These are phyloP conservation scores for Cydia amplana DNA, from an alignment of 1,140 invertebrate species.

Conservation along the genomic window DNA sequence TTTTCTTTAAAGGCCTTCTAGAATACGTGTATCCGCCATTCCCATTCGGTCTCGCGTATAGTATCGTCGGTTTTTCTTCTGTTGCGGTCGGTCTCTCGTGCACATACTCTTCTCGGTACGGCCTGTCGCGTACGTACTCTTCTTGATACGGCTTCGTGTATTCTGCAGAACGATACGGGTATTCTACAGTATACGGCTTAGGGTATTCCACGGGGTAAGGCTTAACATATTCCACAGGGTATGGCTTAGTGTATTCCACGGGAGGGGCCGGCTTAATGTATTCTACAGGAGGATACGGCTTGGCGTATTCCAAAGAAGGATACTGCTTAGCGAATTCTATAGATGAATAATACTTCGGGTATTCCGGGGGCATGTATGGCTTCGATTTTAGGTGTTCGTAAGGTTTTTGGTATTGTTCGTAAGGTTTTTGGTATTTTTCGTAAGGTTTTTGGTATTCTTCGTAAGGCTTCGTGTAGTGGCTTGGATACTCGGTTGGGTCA, in stretches of 20 bases:
- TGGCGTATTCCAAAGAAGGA: neutral
- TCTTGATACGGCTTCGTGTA: conserved; percentile 1
- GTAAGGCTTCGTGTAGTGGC: neutral
- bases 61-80: conserved; percentile 39
- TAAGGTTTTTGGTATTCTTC: conserved; percentile 21
- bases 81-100: neutral
- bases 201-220: neutral
- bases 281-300: neutral
- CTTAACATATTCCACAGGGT: neutral
- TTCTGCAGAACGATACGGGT: neutral
- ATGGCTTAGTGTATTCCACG: neutral
- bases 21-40: conserved; percentile 59
- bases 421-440: no score
- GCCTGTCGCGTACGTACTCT: neutral
- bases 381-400: conserved; percentile 37
- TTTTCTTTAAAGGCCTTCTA: conserved; percentile 38
- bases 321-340: neutral
- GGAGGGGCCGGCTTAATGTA: neutral
- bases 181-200: neutral
- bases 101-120: neutral
- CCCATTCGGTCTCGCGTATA: conserved; percentile 59
- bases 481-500: neutral
- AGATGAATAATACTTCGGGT: neutral
- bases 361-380: conserved; percentile 31
- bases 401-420: conserved; percentile 15